Conservation (phyloP, 2,797 vertebrate species). For the Tolypeutes matacus region DNA sequence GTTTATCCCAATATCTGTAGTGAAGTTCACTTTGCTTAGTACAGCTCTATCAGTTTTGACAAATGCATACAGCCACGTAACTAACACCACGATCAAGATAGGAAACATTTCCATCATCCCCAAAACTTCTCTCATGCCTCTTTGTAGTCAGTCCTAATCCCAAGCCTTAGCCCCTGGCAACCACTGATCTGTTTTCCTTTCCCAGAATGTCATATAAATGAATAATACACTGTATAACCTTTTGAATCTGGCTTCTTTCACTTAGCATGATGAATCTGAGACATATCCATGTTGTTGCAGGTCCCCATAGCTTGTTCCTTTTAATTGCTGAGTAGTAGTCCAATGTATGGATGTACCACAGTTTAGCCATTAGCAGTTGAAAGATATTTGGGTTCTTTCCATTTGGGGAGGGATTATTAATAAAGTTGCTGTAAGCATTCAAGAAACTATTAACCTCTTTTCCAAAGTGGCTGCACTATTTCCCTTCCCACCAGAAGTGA, state of each 20-base stretch:
- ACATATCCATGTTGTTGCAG: too few species aligned
- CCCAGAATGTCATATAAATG: neutral
- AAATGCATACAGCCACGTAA: neutral
- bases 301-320: neutral
- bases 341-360: neutral
- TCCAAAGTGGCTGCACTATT: neutral
- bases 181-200: neutral
- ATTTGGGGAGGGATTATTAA: neutral
- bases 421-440: neutral
- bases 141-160: neutral
- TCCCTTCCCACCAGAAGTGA: neutral
- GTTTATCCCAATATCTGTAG: neutral
- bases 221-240: neutral
- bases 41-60: neutral
- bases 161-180: neutral
- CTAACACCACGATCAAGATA: neutral
- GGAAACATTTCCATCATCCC: neutral
- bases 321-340: neutral
- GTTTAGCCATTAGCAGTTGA: neutral
- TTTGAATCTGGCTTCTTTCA: constrained; percentile 12
- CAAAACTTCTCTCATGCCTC: neutral
- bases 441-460: neutral
- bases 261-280: neutral
- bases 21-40: neutral
- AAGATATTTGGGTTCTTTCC: constrained; percentile 1